phyloP scores from a whole-genome alignment of 2,797 vertebrate genomes.

The Morus bassanus region DNA sequence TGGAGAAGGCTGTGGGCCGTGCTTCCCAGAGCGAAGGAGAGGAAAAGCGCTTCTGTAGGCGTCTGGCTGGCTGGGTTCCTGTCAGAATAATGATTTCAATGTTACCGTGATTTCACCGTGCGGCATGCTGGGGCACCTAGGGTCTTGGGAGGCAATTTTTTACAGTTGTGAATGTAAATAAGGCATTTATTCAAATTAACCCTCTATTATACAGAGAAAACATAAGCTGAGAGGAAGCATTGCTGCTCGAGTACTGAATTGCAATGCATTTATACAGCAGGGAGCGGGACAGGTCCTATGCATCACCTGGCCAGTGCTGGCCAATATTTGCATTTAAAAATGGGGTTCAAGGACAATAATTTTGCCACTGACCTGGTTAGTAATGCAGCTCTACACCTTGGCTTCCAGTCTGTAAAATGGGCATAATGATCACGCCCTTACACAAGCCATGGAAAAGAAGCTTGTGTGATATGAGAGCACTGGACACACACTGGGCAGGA shows the following conservation, averaged over 20 bases:
- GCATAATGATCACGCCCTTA: neutral
- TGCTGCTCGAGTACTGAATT: neutral
- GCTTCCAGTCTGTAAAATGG: neutral
- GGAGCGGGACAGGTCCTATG: neutral
- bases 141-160: slow-evolving; percentile 36
- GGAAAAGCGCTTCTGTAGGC: slow-evolving; percentile 61
- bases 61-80: slow-evolving; percentile 65
- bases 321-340: neutral
- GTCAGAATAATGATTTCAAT: slow-evolving; percentile 61
- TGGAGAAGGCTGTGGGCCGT: slow-evolving; percentile 36
- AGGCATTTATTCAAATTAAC: slow-evolving; percentile 33
- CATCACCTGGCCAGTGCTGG: neutral
- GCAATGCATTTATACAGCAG: neutral
- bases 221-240: neutral
- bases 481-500: neutral
- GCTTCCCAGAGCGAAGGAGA: slow-evolving; percentile 42
- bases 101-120: slow-evolving; percentile 39
- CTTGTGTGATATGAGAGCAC: neutral
- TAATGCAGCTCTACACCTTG: accelerated
- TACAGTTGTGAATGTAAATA: slow-evolving; percentile 33
- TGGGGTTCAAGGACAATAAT: neutral
- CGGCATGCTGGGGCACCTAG: slow-evolving; percentile 23
- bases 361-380: neutral
- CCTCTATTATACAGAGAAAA: neutral
- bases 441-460: neutral